phyloP scores from a whole-genome alignment of 2,113 vertebrate genomes.

The Pristiophorus japonicus region DNA sequence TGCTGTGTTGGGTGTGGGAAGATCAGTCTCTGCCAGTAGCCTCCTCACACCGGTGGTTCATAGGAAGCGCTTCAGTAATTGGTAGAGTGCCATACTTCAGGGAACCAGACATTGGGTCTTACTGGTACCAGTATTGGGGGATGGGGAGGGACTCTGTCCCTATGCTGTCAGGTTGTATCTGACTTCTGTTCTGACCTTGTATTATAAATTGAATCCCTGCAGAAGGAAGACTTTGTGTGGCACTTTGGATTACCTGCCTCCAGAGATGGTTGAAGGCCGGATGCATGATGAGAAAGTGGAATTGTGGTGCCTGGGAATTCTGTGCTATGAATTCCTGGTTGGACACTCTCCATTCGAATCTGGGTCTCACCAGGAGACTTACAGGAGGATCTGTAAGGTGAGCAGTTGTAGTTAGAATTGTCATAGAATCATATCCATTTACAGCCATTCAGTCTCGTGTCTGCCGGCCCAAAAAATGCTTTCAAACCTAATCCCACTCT shows the following conservation, averaged over 20 bases:
- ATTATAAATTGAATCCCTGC: not conserved
- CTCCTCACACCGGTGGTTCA: not conserved
- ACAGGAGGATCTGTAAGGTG: conserved; percentile 62
- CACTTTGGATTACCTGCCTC: conserved; percentile 83
- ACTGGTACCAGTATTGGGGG: not conserved
- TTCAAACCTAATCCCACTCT: too few species aligned
- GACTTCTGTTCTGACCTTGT: not conserved
- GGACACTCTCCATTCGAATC: conserved; percentile 83
- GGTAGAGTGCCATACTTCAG: too few species aligned
- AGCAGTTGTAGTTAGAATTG: not conserved
- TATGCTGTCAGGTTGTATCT: not conserved
- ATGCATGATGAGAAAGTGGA: conserved; percentile 83
- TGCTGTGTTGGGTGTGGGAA: not conserved
- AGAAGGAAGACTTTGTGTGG: conserved; percentile 87
- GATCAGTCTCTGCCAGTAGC: not conserved
- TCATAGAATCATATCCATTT: not conserved
- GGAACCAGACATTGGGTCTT: not conserved
- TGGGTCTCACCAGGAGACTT: conserved; percentile 65
- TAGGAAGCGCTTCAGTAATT: too few species aligned
- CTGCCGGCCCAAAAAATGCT: too few species aligned
- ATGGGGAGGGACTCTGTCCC: not conserved
- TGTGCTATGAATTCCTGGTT: conserved; percentile 80
- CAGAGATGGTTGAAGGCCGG: conserved; percentile 84
- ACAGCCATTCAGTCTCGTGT: too few species aligned
- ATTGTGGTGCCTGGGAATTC: conserved; percentile 78